phyloP scores from a whole-genome alignment of 2,888 invertebrate species.

The Brenthis daphne region DNA sequence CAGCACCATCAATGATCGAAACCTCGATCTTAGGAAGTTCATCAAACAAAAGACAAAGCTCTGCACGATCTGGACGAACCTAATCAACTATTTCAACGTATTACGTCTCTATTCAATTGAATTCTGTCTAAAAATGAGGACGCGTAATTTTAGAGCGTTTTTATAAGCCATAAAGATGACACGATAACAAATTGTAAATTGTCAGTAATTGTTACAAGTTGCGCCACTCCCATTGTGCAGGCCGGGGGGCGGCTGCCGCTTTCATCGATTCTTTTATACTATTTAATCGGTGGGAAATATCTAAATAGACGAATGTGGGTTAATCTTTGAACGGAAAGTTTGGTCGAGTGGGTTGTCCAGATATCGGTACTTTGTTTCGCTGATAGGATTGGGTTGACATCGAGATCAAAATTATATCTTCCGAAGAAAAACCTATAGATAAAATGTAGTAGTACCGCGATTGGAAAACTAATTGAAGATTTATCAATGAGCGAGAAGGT shows the following conservation, averaged over 20 bases:
- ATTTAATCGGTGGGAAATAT: constrained; percentile 55
- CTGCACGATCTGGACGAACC: not conserved
- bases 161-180: constrained; percentile 50
- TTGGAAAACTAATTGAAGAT: too few species aligned
- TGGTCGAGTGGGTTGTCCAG: constrained; percentile 24
- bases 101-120: constrained; percentile 29
- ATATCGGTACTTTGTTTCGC: constrained; percentile 22
- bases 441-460: too few species aligned
- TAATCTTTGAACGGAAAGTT: constrained; percentile 52
- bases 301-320: constrained; percentile 42
- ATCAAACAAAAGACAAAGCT: not conserved
- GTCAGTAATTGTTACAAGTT: constrained; percentile 60
- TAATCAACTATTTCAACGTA: constrained; percentile 11
- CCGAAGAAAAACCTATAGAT: too few species aligned
- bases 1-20: too few species aligned
- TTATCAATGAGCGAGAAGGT: too few species aligned
- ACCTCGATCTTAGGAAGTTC: not conserved
- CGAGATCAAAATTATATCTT: too few species aligned
- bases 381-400: not conserved
- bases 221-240: constrained; percentile 59
- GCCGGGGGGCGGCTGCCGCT: constrained; percentile 51
- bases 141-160: constrained; percentile 55
- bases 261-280: constrained; percentile 38
- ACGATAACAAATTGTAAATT: constrained; percentile 53
- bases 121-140: constrained; percentile 43